phyloP scores from a whole-genome alignment of 2,113 vertebrate species.

The Platichthys stellatus region DNA sequence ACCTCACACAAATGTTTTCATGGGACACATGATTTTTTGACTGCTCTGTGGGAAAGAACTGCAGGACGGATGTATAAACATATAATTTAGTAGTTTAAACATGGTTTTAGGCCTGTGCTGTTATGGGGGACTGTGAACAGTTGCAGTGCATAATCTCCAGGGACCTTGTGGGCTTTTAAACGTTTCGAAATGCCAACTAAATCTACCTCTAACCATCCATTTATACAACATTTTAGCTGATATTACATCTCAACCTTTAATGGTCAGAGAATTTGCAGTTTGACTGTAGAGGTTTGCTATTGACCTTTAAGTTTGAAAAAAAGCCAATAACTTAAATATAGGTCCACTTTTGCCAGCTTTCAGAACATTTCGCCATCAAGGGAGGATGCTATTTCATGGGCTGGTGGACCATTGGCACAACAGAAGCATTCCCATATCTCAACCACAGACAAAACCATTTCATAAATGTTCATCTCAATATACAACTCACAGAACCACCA shows the following conservation, averaged over 20 bases:
- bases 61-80: background rate
- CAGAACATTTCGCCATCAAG: no score
- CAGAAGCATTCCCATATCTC: no score
- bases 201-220: background rate
- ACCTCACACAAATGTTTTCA: conserved; percentile 28
- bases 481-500: no score
- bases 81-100: conserved; percentile 10
- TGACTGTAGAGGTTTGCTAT: background rate
- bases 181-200: background rate
- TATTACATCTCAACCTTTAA: background rate
- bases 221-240: background rate
- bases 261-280: background rate
- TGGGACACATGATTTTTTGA: background rate
- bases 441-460: no score
- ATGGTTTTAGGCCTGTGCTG: background rate
- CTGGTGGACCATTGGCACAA: no score
- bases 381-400: no score
- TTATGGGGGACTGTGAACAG: background rate
- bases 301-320: background rate
- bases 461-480: no score
- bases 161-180: background rate
- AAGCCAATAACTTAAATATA: no score
- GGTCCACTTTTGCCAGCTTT: no score
- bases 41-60: background rate
- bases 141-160: background rate